Evolutionary conservation across 2,888 invertebrate genomes (phyloP).

Genomic region (Allygus modestus): DNA sequence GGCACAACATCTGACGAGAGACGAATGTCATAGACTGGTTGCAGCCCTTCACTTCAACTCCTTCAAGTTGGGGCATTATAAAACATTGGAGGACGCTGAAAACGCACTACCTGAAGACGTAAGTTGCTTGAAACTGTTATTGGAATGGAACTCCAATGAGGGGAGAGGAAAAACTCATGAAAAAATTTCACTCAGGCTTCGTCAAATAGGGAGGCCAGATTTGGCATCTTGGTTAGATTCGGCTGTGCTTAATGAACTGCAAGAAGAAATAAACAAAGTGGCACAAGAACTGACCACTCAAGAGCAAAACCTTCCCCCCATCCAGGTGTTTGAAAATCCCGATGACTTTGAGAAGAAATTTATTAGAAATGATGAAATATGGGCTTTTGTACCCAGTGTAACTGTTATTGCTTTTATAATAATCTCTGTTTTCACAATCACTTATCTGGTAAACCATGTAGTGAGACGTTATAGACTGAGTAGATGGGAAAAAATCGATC

Average conservation of each 20-base stretch:
- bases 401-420: not conserved
- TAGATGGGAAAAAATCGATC: not conserved
- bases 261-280: conserved; percentile 22
- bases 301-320: not conserved
- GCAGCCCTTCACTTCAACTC: conserved; percentile 23
- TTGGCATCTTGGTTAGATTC: conserved; percentile 39
- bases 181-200: conserved; percentile 23
- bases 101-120: conserved; percentile 31
- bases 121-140: conserved; percentile 30
- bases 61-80: not conserved
- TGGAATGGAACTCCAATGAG: conserved; percentile 34
- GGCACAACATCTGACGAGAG: conserved; percentile 36
- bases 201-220: conserved; percentile 11
- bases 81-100: conserved; percentile 29
- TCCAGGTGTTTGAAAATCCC: conserved; percentile 1
- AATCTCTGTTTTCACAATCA: not conserved
- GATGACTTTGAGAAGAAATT: conserved; percentile 4
- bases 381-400: not conserved
- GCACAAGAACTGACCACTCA: not conserved
- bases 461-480: conserved; percentile 8
- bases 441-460: not conserved
- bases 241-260: conserved; percentile 17
- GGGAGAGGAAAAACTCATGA: conserved; percentile 38
- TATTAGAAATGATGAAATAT: not conserved
- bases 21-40: conserved; percentile 32